Base-by-base conservation (phyloP, 2,888 invertebrate species). In the Hypolimnas misippus region DNA sequence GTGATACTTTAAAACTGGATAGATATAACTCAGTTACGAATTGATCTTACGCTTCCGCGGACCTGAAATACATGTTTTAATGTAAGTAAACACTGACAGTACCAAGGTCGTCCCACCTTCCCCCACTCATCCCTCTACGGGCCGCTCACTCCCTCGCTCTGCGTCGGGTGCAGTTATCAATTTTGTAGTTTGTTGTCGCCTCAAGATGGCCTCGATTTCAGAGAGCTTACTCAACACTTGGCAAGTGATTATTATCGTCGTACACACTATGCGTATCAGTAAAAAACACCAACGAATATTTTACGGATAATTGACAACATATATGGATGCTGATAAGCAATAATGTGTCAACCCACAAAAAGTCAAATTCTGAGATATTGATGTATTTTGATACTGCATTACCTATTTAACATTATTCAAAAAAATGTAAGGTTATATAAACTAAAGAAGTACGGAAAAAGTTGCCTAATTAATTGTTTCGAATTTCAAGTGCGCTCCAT, bases 21-120 rank as follows among this genome's bases (percentile, higher is more conserved):
- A n/a, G n/a, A n/a, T n/a, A 7, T 16, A 5, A 38, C 3, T 14
- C 4, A 38, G 38, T 38, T 6, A n/a, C 7, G 42, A 42, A 42
- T 17, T 16, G 17, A 29, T n/a, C 7, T 29, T 25, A 16, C 44
- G 29, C 21, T 29, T 49, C 7, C 29, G 14, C 12, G 14, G 49
- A 49, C 29, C 49, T 49, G 49, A 14, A 49, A 14, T 49, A 14
- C 14, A 14, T 49, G 49, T 25, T 25, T 29, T 29, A 29, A 12
- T 12, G 31, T 21, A 7, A 14, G 42, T 35, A 35, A 17, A 42
- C 55, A 33, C 17, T n/a, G 44, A 33, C 56, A 33, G 56, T 44
- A 33, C 44, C 56, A 56, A 56, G 56, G 56, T 56, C 56, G 46
- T 17, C 56, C 44, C 14, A 8, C 14, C 31, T 12, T 31, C 44